Conservation (phyloP, 2,888 invertebrate genomes). For the Cremastinae sp. region DNA sequence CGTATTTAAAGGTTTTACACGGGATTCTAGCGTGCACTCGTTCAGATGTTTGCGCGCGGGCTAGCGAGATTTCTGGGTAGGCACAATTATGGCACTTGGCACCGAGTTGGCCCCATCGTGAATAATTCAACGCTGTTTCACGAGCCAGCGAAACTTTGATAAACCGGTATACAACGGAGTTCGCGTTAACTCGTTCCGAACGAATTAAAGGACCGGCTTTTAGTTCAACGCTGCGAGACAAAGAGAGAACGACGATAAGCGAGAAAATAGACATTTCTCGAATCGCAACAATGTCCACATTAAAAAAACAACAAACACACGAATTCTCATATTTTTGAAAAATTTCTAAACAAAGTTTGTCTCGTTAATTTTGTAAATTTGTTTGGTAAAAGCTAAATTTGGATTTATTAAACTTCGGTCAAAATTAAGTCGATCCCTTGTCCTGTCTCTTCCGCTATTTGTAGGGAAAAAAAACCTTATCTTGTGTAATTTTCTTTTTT, state of each 20-base stretch:
- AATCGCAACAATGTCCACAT: too few species aligned
- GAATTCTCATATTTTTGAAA: too few species aligned
- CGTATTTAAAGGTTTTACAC: slow-evolving; percentile 25
- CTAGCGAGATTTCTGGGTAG: slow-evolving; percentile 27
- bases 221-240: neutral
- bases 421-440: too few species aligned
- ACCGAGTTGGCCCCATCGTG: slow-evolving; percentile 30
- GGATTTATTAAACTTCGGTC: too few species aligned
- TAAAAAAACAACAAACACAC: too few species aligned
- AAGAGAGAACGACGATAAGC: slow-evolving; percentile 11
- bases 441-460: too few species aligned
- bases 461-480: too few species aligned
- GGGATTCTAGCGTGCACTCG: neutral
- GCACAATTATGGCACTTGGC: slow-evolving; percentile 57
- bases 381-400: too few species aligned
- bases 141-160: slow-evolving; percentile 37
- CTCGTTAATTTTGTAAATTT: too few species aligned
- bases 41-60: neutral
- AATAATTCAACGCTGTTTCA: slow-evolving; percentile 47
- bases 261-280: neutral
- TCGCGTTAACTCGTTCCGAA: slow-evolving; percentile 30
- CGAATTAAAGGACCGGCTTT: slow-evolving; percentile 11
- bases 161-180: slow-evolving; percentile 16
- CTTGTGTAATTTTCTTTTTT: too few species aligned
- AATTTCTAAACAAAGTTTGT: too few species aligned